Conservation (phyloP, 2,113 vertebrate species). For the Oncorhynchus gorbuscha region DNA sequence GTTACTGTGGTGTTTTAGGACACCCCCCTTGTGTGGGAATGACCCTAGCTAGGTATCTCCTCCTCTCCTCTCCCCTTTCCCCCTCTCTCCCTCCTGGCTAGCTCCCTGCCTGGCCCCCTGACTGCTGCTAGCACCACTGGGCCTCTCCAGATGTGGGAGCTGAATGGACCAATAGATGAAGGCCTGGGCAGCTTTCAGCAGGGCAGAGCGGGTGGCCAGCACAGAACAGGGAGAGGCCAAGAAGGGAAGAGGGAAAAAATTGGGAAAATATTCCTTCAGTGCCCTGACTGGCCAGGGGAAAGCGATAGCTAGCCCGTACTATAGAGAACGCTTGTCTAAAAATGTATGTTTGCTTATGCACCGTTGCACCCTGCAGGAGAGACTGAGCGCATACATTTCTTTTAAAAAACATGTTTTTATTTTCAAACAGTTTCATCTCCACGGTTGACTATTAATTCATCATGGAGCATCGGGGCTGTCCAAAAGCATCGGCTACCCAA, state of each 20-base stretch:
- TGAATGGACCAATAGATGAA: constrained; percentile 27
- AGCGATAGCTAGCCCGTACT: background rate
- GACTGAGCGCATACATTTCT: background rate
- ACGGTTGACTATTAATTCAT: background rate
- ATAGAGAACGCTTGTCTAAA: background rate
- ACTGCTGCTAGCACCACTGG: background rate
- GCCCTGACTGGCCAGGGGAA: background rate
- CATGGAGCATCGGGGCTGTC: background rate
- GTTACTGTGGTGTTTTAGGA: background rate
- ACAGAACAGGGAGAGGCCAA: background rate
- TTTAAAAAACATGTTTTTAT: background rate
- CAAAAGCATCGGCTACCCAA: background rate
- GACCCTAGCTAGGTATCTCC: background rate
- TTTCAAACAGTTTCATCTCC: background rate
- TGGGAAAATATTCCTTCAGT: too few species aligned
- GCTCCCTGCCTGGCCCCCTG: background rate
- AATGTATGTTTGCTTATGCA: background rate
- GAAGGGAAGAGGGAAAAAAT: background rate
- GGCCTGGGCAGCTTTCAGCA: constrained; percentile 15
- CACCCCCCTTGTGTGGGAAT: constrained; percentile 10
- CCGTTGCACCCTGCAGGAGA: background rate
- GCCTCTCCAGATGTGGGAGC: constrained; percentile 1
- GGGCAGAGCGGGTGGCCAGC: constrained; percentile 4
- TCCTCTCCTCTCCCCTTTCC: background rate
- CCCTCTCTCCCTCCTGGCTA: background rate